phyloP scores from a whole-genome alignment of 2,888 invertebrate genomes.

The Nemotelus nigrinus region DNA sequence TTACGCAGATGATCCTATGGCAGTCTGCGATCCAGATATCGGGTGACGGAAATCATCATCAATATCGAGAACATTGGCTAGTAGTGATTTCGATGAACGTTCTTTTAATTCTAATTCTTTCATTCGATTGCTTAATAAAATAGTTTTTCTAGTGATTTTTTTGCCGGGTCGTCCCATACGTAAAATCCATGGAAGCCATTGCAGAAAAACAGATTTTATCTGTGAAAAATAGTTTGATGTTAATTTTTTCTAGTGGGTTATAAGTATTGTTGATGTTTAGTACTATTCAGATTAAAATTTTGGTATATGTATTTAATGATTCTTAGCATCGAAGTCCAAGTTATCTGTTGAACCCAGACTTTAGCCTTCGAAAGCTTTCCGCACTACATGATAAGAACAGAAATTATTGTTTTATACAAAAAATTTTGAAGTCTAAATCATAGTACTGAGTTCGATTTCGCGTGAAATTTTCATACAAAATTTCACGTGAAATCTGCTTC shows the following conservation, averaged over 20 bases:
- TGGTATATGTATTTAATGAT: too few relatives aligned
- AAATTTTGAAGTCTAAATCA: too few relatives aligned
- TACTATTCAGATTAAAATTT: background rate
- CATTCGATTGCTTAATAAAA: slow-evolving; percentile 90
- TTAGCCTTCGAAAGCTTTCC: too few relatives aligned
- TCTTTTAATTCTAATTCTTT: slow-evolving; percentile 93
- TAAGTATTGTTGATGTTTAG: background rate
- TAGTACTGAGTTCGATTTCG: too few relatives aligned
- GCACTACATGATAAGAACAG: too few relatives aligned
- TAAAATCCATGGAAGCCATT: slow-evolving; percentile 97
- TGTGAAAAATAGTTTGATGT: slow-evolving; percentile 61
- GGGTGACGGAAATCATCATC: slow-evolving; percentile 93
- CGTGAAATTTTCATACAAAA: too few relatives aligned
- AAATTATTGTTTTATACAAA: too few relatives aligned
- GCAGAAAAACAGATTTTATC: slow-evolving; percentile 94
- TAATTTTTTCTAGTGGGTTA: background rate
- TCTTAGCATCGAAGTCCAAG: too few relatives aligned
- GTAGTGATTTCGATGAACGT: slow-evolving; percentile 90
- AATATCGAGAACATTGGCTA: slow-evolving; percentile 95
- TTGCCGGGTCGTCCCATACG: slow-evolving; percentile 96
- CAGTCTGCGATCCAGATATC: slow-evolving; percentile 68
- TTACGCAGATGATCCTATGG: slow-evolving; percentile 74
- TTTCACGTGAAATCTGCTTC: too few relatives aligned
- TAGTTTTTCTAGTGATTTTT: slow-evolving; percentile 90
- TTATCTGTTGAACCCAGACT: too few relatives aligned